Base-by-base conservation (phyloP, 2,113 vertebrate species). In the Pedetes capensis region DNA sequence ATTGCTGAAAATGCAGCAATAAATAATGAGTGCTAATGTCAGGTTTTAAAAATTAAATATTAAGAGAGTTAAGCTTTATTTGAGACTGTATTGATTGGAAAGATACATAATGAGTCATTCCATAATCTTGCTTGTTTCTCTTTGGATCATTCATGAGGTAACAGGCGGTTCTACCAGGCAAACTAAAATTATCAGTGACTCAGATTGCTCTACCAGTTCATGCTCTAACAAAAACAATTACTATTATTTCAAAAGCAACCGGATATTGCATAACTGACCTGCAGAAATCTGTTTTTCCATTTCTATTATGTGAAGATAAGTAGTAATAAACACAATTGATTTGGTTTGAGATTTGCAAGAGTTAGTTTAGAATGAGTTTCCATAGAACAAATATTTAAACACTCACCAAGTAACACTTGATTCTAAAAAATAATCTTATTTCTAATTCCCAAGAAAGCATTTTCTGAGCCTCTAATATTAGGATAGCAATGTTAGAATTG, bases 121-220 rank as follows among this genome's bases (percentile, higher is more conserved):
- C 23, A 49, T 72, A 66, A 85, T 63, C 85, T 32, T 74, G 34
- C 85, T 88, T 68, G 63, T 80, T 95, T 92, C 81, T 94, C 42
- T 95, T 96, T 59, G 71, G 49, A 64, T 91, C 55, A 72, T 14
- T 91, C 82, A 55, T 86, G 87, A 96, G 82, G 72, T 91, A 96
- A 96, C 91, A 96, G 91, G 96, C 94, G 93, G 63, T 42, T 94
- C 93, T 49, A 92, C 66, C 39, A 83, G 57, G 88, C 69, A 89
- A 72, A 76, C 85, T 82, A 61, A 55, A 96, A 95, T 82, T 84
- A 88, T 72, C 14, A 18, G n/a, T 95, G 96, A 96, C 92, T 95
- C 96, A 97, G 44, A 81, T 4, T 1, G 18, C 37, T 39, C 80
- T 25, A 42, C 47, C 82, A 80, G 91, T 72, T 96, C 88, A 86